These are phyloP conservation scores for Gopherus evgoodei DNA, from an alignment of 2,113 vertebrate genomes.

Conservation along the genomic window DNA sequence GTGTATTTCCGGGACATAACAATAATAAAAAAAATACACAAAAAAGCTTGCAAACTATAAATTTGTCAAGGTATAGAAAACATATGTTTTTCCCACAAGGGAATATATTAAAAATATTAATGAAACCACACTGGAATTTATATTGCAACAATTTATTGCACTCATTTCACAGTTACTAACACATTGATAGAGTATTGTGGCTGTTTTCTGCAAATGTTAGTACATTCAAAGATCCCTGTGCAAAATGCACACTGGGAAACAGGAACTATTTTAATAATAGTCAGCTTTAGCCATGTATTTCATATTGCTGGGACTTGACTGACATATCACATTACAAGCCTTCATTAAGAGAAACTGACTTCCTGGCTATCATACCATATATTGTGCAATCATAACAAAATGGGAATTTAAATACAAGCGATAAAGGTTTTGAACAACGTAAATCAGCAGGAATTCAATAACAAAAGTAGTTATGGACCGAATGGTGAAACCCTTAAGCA, in stretches of 20 bases:
- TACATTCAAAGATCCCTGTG: slow-evolving; percentile 56
- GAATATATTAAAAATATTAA: slow-evolving; percentile 76
- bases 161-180: slow-evolving; percentile 51
- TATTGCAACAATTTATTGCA: slow-evolving; percentile 66
- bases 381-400: neutral
- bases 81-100: slow-evolving; percentile 75
- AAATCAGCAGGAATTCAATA: neutral
- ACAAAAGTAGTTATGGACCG: neutral
- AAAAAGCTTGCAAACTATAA: slow-evolving; percentile 51
- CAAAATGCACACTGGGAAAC: slow-evolving; percentile 58
- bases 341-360: slow-evolving; percentile 16
- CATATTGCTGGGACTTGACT: slow-evolving; percentile 21
- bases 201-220: slow-evolving; percentile 49
- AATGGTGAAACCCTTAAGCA: slow-evolving; percentile 5
- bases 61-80: slow-evolving; percentile 76
- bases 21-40: slow-evolving; percentile 50
- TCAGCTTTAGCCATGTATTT: slow-evolving; percentile 35
- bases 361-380: neutral
- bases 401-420: neutral
- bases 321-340: neutral
- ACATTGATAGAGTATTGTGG: slow-evolving; percentile 23
- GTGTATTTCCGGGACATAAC: slow-evolving; percentile 51
- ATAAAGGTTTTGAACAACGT: slow-evolving; percentile 14
- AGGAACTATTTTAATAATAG: slow-evolving; percentile 39
- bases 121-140: slow-evolving; percentile 74